These are phyloP conservation scores for Amphimedon queenslandica DNA, from an alignment of 37 sponge, comb jelly and placozoan species.

Conservation along the genomic window DNA sequence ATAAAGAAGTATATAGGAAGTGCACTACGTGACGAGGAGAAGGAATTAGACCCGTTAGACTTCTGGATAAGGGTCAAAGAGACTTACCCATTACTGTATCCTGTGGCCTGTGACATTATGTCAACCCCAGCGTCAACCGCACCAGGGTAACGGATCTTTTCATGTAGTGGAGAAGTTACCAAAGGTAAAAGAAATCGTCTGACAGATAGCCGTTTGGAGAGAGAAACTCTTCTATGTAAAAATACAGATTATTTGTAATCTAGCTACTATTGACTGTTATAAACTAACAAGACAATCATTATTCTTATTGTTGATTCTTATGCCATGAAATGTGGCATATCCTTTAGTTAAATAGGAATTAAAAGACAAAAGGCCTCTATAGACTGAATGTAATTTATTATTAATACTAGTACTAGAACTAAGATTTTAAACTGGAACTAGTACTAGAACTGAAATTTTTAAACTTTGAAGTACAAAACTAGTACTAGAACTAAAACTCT, in stretches of 20 bases:
- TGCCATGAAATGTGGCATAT: too few relatives aligned
- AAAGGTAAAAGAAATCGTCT: slow-evolving; percentile 8
- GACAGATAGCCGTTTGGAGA: slow-evolving; percentile 7
- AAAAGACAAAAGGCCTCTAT: too few relatives aligned
- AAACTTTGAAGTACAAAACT: too few relatives aligned
- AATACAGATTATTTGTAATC: slow-evolving; percentile 10
- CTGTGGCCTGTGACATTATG: slow-evolving; percentile 20
- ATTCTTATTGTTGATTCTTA: too few relatives aligned
- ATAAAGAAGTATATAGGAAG: slow-evolving; percentile 1
- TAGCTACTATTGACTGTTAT: too few relatives aligned
- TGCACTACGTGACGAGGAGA: not conserved
- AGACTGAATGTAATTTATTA: too few relatives aligned
- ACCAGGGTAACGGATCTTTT: slow-evolving; percentile 9
- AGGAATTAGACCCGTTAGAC: slow-evolving; percentile 1
- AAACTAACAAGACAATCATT: too few relatives aligned
- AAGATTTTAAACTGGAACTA: too few relatives aligned
- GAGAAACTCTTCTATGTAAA: slow-evolving; percentile 12
- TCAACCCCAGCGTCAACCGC: slow-evolving; percentile 21
- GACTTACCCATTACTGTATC: not conserved
- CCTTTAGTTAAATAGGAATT: too few relatives aligned
- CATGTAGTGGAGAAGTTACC: slow-evolving; percentile 12
- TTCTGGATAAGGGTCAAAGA: slow-evolving; percentile 6
- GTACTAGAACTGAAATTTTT: too few relatives aligned
- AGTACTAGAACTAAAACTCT: too few relatives aligned
- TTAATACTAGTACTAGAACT: too few relatives aligned